Evolutionary conservation across 2,797 vertebrate genomes (phyloP), one percentile per base, ranked within the genome.

Genomic region (Chiroxiphia lanceolata): DNA sequence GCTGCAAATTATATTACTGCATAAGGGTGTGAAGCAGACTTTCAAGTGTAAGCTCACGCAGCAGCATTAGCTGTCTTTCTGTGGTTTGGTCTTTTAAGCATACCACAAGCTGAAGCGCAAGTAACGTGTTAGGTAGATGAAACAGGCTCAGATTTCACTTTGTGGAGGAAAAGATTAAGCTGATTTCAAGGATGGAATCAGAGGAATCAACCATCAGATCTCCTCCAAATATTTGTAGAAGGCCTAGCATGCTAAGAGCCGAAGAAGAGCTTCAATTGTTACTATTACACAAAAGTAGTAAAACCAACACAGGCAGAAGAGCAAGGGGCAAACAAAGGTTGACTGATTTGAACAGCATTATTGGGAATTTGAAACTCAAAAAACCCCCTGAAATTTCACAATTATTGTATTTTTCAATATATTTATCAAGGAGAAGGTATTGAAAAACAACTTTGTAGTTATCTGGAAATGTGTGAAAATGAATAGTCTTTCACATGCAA

Each of bases 1-100:
- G 5, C 7, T 54, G 31, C 4, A 79, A 67, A 18, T 16, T 57
- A 9, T 17, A 20, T 65, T 57, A 48, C 19, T 47, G 13, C 23
- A 83, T 42, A 70, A 80, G 6, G 5, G 11, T 14, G 11, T 42
- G 34, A 71, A 50, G 23, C 0, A 0, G 16, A n/a, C 34, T 63
- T 25, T 51, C 33, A 45, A 27, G 22, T 31, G 50, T 64, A 59
- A 64, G 10, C 17, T 56, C 34, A 4, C 16, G 25, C 5, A 65
- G 20, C 16, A 61, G 27, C 33, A 26, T 34, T 40, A 25, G 3
- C 19, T 59, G 31, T 25, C n/a, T 38, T 81, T 56, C 38, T 53
- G 16, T n/a, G 9, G 3, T 75, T 67, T 53, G n/a, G 14, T 60
- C 38, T 48, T 71, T 44, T 48, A 80, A 80, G 10, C 25, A 9